A percentile compares a stretch with the other conserved stretches of the same genome.
Conservation (phyloP, 92 coral and sea anemone genomes). For the Zoanthus solanderi region DNA sequence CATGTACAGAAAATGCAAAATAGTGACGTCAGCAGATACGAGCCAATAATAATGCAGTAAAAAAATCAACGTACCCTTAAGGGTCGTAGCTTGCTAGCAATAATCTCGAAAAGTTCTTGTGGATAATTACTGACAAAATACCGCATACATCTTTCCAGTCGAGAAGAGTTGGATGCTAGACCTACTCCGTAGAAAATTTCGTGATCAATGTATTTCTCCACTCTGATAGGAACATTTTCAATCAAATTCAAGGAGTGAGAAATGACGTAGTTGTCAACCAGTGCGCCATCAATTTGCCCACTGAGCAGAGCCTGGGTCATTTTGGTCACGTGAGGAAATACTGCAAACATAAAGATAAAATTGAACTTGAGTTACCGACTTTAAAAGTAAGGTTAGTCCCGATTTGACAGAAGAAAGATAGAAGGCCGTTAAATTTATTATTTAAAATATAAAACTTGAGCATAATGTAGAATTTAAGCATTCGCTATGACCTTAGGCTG, state of each 20-base stretch:
- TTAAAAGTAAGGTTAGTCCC: too few species aligned
- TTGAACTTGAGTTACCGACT: too few species aligned
- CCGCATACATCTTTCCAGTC: conserved; percentile 79
- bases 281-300: conserved; percentile 83
- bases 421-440: too few species aligned
- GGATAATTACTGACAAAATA: conserved; percentile 77
- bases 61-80: conserved; percentile 68
- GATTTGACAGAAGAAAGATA: too few species aligned
- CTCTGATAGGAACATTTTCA: conserved; percentile 75
- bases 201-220: conserved; percentile 93
- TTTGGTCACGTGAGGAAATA: conserved; percentile 73
- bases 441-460: too few species aligned
- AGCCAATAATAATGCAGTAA: not conserved
- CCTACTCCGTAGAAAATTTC: conserved; percentile 84
- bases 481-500: too few species aligned
- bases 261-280: conserved; percentile 92
- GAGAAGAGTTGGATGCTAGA: conserved; percentile 74
- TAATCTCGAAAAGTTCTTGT: conserved; percentile 89
- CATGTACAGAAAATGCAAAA: not conserved
- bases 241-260: conserved; percentile 71
- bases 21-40: not conserved
- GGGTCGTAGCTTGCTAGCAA: conserved; percentile 76
- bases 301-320: conserved; percentile 74
- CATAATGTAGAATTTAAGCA: too few species aligned
- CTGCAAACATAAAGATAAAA: conserved; percentile 37